A percentile compares a stretch with the other conserved stretches of the same genome.
These are phyloP conservation scores for Spodoptera exigua DNA, from an alignment of 2,888 invertebrate genomes.

Conservation along the genomic window DNA sequence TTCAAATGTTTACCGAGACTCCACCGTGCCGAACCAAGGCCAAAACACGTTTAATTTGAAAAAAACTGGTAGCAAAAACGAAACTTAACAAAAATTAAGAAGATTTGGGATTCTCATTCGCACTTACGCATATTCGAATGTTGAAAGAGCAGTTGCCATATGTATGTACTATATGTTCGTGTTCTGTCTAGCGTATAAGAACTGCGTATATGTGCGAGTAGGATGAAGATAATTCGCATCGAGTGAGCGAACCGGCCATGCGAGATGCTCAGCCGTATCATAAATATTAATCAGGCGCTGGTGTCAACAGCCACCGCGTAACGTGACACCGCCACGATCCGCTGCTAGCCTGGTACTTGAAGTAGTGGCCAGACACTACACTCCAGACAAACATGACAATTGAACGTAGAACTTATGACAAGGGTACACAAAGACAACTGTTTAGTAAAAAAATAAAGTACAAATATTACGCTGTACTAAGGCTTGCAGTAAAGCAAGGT, in stretches of 20 bases:
- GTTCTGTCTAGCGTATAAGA: slow-evolving; percentile 69
- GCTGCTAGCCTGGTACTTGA: slow-evolving; percentile 84
- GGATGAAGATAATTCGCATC: slow-evolving; percentile 83
- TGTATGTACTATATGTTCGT: slow-evolving; percentile 69
- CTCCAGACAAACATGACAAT: slow-evolving; percentile 66
- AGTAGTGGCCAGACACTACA: slow-evolving; percentile 73
- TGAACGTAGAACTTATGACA: slow-evolving; percentile 56
- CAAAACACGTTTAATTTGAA: slow-evolving; percentile 62
- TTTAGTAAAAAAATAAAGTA: slow-evolving; percentile 11
- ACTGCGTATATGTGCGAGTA: slow-evolving; percentile 71
- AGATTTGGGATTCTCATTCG: slow-evolving; percentile 87
- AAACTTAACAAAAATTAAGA: slow-evolving; percentile 78
- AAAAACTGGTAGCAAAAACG: slow-evolving; percentile 72
- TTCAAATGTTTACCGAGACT: slow-evolving; percentile 58
- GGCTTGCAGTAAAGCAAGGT: background rate
- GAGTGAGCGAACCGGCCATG: slow-evolving; percentile 86
- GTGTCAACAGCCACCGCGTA: slow-evolving; percentile 90
- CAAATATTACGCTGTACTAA: slow-evolving; percentile 18
- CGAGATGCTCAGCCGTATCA: slow-evolving; percentile 89
- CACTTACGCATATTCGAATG: slow-evolving; percentile 84
- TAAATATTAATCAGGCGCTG: slow-evolving; percentile 90
- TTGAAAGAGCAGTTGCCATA: slow-evolving; percentile 80
- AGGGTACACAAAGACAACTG: slow-evolving; percentile 48
- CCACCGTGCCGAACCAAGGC: slow-evolving; percentile 60
- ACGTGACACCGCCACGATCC: slow-evolving; percentile 87